Evolutionary conservation across 2,113 vertebrate genomes (phyloP).

Genomic region (Takifugu bimaculatus): DNA sequence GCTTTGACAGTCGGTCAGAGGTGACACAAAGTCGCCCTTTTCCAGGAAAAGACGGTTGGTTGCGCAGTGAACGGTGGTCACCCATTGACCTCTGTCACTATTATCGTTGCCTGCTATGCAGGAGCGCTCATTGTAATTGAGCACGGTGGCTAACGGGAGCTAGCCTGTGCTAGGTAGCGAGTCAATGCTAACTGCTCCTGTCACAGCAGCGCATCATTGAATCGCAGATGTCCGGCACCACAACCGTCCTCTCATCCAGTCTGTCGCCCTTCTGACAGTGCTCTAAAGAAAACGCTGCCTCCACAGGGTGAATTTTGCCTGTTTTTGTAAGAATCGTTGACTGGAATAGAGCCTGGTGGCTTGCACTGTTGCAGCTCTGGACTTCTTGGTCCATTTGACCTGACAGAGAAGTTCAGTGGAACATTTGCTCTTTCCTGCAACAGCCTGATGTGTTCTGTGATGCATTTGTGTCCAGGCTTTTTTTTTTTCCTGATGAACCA

Average conservation of each 20-base stretch:
- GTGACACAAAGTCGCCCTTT: not conserved
- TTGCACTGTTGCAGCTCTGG: not conserved
- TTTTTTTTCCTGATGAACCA: not conserved
- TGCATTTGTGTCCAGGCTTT: not conserved
- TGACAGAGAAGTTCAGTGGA: slow-evolving; percentile 19
- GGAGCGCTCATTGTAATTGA: slow-evolving; percentile 11
- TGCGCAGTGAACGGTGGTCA: not conserved
- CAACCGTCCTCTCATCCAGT: not conserved
- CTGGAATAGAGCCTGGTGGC: not conserved
- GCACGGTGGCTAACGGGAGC: slow-evolving; percentile 42
- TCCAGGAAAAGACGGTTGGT: no score
- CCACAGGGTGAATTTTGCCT: not conserved
- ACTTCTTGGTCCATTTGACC: not conserved
- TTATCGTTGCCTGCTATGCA: slow-evolving; percentile 11
- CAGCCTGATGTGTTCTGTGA: no score
- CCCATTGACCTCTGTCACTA: not conserved
- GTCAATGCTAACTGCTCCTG: slow-evolving; percentile 54
- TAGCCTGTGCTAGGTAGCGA: slow-evolving; percentile 56
- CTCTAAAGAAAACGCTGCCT: not conserved
- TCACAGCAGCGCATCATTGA: slow-evolving; percentile 22
- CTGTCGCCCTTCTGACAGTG: not conserved
- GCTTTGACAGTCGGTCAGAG: slow-evolving; percentile 8
- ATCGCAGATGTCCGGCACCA: slow-evolving; percentile 2
- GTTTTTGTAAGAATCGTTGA: not conserved
- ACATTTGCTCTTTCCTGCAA: no score